Evolutionary conservation across 2,888 invertebrate genomes (phyloP).

Genomic region (Caenorhabditis imperialis): DNA sequence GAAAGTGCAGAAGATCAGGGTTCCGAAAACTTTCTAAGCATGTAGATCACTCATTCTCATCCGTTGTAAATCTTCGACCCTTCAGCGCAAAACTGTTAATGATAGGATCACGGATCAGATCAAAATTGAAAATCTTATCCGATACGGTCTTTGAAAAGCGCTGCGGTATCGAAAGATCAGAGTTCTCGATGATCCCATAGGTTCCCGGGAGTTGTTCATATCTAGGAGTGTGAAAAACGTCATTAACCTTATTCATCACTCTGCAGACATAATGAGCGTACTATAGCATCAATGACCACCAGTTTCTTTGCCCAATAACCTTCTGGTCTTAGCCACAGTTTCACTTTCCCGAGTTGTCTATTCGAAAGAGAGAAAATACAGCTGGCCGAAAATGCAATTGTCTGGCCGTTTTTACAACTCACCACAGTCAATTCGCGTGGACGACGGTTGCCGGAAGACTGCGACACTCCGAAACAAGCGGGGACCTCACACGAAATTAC

Average conservation of each 20-base stretch:
- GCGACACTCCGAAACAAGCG: slow-evolving; percentile 61
- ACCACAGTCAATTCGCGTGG: slow-evolving; percentile 34
- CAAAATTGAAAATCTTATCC: no score
- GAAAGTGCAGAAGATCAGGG: no score
- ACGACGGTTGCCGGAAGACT: slow-evolving; percentile 22
- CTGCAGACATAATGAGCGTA: slow-evolving; percentile 14
- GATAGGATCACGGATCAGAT: no score
- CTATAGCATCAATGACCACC: slow-evolving; percentile 30
- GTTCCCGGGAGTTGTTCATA: no score
- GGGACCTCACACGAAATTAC: slow-evolving; percentile 67
- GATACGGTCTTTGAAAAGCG: no score
- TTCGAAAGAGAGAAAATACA: slow-evolving; percentile 16
- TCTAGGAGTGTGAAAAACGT: neutral
- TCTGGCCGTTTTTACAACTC: slow-evolving; percentile 23
- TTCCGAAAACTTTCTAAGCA: no score
- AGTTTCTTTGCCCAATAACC: slow-evolving; percentile 12
- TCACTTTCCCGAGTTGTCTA: slow-evolving; percentile 17
- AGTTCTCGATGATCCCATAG: no score
- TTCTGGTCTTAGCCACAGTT: slow-evolving; percentile 7
- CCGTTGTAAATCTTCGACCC: no score
- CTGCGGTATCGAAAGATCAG: no score
- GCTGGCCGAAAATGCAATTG: slow-evolving; percentile 18
- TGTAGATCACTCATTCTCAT: no score
- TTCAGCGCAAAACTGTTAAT: no score
- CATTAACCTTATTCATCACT: slow-evolving; percentile 3